Evolutionary conservation across 2,888 invertebrate species (phyloP).

Genomic region (Mechanitis mazaeus): DNA sequence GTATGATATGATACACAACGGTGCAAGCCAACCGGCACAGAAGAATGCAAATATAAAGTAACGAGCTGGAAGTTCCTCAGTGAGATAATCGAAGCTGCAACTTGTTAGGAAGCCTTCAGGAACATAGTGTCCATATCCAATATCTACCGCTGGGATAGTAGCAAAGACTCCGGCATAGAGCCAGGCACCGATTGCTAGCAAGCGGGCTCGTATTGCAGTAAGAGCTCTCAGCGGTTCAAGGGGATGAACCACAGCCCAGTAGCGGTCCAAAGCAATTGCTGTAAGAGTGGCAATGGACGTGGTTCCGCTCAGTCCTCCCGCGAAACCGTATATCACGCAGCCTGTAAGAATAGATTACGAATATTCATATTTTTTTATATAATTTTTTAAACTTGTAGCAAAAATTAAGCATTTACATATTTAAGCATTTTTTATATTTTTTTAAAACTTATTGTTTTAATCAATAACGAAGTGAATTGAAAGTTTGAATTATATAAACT

Average conservation of each 20-base stretch:
- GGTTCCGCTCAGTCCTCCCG: conserved; percentile 88
- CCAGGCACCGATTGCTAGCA: conserved; percentile 82
- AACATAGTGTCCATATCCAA: conserved; percentile 85
- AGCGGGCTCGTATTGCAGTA: conserved; percentile 77
- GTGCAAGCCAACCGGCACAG: conserved; percentile 84
- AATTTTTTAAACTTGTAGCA: too few relatives aligned
- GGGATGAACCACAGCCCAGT: conserved; percentile 88
- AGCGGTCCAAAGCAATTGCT: conserved; percentile 88
- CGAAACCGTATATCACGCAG: conserved; percentile 86
- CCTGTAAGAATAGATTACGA: conserved; percentile 65
- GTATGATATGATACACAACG: conserved; percentile 82
- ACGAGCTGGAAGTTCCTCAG: conserved; percentile 76
- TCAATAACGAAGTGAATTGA: too few relatives aligned
- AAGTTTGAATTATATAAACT: neutral
- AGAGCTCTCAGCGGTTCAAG: conserved; percentile 80
- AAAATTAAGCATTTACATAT: too few relatives aligned
- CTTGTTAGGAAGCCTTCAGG: conserved; percentile 90
- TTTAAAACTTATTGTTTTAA: too few relatives aligned
- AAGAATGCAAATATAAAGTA: conserved; percentile 86
- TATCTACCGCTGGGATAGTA: conserved; percentile 80
- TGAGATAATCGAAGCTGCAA: conserved; percentile 91
- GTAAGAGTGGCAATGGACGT: conserved; percentile 88
- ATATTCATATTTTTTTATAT: conserved; percentile 10
- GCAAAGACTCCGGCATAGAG: conserved; percentile 83
- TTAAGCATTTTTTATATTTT: too few relatives aligned